Conservation (phyloP, 2,113 vertebrate genomes). For the Meriones unguiculatus region DNA sequence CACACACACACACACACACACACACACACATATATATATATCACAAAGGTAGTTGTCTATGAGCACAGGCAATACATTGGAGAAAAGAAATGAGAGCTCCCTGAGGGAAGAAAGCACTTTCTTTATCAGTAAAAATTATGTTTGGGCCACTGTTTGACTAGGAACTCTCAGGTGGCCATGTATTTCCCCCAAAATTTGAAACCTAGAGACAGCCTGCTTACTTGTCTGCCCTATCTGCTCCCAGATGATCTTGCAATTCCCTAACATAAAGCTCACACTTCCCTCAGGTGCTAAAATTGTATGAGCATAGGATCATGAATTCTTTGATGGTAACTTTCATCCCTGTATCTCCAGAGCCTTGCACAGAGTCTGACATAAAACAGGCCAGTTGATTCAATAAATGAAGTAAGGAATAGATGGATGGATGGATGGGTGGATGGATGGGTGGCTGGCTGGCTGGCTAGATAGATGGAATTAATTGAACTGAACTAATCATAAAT, state of each 20-base stretch:
- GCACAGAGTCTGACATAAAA: slow-evolving; percentile 42
- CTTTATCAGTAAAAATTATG: background rate
- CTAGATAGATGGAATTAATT: slow-evolving; percentile 68
- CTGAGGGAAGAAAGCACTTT: background rate
- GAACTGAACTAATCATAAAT: slow-evolving; percentile 80
- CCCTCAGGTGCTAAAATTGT: background rate
- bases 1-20: too few species aligned
- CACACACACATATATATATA: too few species aligned
- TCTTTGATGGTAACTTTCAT: slow-evolving; percentile 68
- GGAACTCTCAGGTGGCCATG: background rate
- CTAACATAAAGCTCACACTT: background rate
- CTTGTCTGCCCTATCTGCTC: background rate
- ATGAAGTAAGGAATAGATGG: slow-evolving; percentile 61
- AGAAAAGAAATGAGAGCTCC: background rate
- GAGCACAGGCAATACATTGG: background rate
- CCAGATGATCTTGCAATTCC: background rate
- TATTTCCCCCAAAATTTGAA: background rate
- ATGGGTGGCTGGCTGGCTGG: slow-evolving; percentile 43
- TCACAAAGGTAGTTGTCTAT: background rate
- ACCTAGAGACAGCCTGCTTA: background rate
- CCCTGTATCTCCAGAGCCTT: background rate
- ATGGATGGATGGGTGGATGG: slow-evolving; percentile 48
- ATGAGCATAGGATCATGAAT: background rate
- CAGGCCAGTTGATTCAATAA: slow-evolving; percentile 56
- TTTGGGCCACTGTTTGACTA: background rate